A percentile compares a stretch with the other conserved stretches of the same genome.
Conservation (phyloP, 2,797 vertebrate genomes). For the Mormyrus proboscirostris region DNA sequence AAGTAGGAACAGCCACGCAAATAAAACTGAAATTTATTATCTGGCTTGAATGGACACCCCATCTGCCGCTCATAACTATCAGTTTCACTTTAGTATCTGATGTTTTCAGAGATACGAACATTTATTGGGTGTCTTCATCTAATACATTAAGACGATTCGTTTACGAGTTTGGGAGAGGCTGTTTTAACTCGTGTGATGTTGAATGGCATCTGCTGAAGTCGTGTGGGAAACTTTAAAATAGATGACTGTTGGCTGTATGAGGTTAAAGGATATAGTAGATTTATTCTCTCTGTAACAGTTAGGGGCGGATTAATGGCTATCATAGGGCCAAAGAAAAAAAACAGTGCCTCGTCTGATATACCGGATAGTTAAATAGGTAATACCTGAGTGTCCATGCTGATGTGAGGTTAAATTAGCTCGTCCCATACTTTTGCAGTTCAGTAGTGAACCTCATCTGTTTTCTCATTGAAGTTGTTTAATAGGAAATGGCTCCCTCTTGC, state of each 20-base stretch:
- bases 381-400: not conserved
- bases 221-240: not conserved
- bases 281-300: not conserved
- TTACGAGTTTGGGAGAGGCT: not conserved
- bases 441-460: not conserved
- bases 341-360: not conserved
- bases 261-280: not conserved
- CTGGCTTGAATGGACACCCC: not conserved
- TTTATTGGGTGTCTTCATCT: not conserved
- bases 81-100: slow-evolving; percentile 1
- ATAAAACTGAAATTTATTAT: not conserved
- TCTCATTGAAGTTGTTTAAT: not conserved
- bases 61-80: not conserved
- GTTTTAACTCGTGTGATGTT: not conserved
- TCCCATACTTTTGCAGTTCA: not conserved
- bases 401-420: not conserved
- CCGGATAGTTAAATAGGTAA: not conserved
- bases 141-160: not conserved
- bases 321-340: not conserved
- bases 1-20: not conserved
- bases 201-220: not conserved
- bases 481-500: slow-evolving; percentile 2
- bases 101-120: not conserved
- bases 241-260: not conserved
- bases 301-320: not conserved